Evolutionary conservation across 2,888 invertebrate genomes (phyloP).

Genomic region (Ellobium chinense): DNA sequence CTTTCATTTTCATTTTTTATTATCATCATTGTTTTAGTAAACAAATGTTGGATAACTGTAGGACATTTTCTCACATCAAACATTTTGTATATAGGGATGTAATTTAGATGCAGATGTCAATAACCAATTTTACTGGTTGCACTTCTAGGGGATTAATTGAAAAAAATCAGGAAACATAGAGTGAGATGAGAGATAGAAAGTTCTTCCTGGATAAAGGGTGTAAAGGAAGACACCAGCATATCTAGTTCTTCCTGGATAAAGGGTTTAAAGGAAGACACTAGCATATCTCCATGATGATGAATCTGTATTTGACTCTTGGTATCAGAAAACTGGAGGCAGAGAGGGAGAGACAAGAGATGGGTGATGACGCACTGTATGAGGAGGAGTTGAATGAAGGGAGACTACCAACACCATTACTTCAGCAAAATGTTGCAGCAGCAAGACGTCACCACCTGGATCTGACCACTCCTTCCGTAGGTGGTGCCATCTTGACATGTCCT

Average conservation of each 20-base stretch:
- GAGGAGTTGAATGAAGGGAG: slow-evolving; percentile 56
- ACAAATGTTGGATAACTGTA: no score
- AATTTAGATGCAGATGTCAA: no score
- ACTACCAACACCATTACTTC: slow-evolving; percentile 69
- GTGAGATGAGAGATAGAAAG: no score
- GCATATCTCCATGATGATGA: neutral
- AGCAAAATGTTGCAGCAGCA: slow-evolving; percentile 45
- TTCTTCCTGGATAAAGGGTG: no score
- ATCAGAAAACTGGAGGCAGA: slow-evolving; percentile 32
- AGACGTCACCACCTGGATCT: slow-evolving; percentile 74
- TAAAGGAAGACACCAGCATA: no score
- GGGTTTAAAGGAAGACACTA: neutral
- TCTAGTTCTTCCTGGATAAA: neutral
- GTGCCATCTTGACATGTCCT: slow-evolving; percentile 71
- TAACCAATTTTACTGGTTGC: no score
- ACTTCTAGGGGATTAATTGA: no score
- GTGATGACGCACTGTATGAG: slow-evolving; percentile 11
- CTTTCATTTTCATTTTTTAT: no score
- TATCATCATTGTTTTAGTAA: no score
- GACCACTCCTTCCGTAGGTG: slow-evolving; percentile 76
- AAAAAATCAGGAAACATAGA: no score
- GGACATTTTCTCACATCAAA: no score
- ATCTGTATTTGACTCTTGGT: neutral
- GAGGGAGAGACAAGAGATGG: neutral
- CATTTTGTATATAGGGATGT: no score